Evolutionary conservation across 2,888 invertebrate genomes (phyloP).

Genomic region (Lycophotia porphyrea): DNA sequence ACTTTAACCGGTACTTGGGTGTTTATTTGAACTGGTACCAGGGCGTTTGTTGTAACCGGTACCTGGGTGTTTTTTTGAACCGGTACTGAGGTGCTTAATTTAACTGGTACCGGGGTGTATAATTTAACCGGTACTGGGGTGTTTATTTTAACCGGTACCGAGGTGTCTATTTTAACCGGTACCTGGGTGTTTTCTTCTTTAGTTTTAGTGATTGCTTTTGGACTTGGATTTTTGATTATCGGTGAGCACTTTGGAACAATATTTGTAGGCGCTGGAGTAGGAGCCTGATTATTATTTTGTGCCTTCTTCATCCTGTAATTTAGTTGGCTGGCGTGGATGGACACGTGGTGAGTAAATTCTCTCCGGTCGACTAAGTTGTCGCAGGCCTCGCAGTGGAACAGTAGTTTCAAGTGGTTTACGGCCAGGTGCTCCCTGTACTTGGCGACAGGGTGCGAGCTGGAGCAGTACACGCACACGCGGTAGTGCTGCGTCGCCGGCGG

Average conservation of each 20-base stretch:
- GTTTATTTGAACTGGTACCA: neutral
- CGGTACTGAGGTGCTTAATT: neutral
- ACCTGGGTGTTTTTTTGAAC: neutral
- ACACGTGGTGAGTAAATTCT: constrained; percentile 82
- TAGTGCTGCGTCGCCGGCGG: neutral
- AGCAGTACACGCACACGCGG: constrained; percentile 73
- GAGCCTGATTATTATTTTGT: constrained; percentile 8
- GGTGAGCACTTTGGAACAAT: neutral
- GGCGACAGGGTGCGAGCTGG: constrained; percentile 42
- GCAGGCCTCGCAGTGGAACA: constrained; percentile 86
- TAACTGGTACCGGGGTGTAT: neutral
- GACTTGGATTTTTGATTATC: neutral
- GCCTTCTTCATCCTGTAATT: constrained; percentile 24
- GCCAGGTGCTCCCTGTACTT: constrained; percentile 75
- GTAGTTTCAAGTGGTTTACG: constrained; percentile 73
- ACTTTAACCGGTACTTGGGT: neutral
- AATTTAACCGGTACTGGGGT: neutral
- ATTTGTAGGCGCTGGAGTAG: neutral
- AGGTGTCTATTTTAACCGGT: neutral
- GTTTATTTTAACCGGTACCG: neutral
- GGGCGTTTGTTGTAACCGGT: neutral
- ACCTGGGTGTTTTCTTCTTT: neutral
- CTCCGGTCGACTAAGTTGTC: constrained; percentile 77
- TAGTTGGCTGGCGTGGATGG: constrained; percentile 75
- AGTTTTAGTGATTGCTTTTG: constrained; percentile 1